phyloP scores from a whole-genome alignment of 2,888 invertebrate genomes.

The Platycheirus albimanus region DNA sequence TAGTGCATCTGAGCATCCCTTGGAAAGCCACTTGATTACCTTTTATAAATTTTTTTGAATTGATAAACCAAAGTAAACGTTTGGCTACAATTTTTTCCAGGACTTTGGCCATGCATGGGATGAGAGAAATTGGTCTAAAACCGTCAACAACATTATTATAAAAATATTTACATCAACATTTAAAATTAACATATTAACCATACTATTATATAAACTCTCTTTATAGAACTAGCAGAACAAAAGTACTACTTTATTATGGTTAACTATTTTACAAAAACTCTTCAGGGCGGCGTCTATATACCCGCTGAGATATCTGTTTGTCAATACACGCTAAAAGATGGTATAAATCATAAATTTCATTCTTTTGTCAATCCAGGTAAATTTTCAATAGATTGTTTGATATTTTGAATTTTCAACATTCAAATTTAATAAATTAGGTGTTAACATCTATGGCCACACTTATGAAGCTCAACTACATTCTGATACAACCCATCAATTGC shows the following conservation, averaged over 20 bases:
- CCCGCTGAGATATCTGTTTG: slow-evolving; percentile 84
- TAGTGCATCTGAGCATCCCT: no score
- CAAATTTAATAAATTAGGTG: no score
- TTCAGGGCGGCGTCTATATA: slow-evolving; percentile 78
- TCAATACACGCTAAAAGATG: slow-evolving; percentile 83
- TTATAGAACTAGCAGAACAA: slow-evolving; percentile 77
- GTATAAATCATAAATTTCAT: slow-evolving; percentile 81
- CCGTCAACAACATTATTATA: no score
- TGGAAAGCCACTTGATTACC: no score
- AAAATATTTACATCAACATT: no score
- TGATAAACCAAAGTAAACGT: no score
- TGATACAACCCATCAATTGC: slow-evolving; percentile 83
- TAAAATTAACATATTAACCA: background rate
- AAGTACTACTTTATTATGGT: slow-evolving; percentile 79
- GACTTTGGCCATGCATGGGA: no score
- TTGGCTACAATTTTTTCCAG: no score
- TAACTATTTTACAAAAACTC: slow-evolving; percentile 79
- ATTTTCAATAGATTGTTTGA: slow-evolving; percentile 69
- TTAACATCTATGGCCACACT: slow-evolving; percentile 82
- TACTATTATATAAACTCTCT: no score
- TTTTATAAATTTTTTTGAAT: no score
- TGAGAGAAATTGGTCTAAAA: no score
- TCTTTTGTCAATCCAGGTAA: slow-evolving; percentile 82
- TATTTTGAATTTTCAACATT: no score
- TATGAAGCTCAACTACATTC: slow-evolving; percentile 82